Conservation (phyloP, 2,113 vertebrate species). For the Dicentrarchus labrax region DNA sequence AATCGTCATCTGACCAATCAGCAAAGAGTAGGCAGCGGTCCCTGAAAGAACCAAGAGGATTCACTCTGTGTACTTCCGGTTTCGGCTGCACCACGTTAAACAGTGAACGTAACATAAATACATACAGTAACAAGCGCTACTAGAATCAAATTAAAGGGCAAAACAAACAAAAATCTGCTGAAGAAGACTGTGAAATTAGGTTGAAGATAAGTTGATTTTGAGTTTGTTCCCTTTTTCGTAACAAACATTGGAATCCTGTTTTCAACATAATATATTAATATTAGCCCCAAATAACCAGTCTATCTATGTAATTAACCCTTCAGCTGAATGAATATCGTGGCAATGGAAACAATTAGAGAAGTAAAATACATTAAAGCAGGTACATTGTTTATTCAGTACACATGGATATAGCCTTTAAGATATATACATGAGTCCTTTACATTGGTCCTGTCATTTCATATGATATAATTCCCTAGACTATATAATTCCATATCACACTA, state of each 20-base stretch:
- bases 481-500: neutral
- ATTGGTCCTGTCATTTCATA: neutral
- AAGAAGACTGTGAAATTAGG: neutral
- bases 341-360: neutral
- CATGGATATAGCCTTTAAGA: neutral
- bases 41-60: rapidly evolving
- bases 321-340: neutral
- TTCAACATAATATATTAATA: neutral
- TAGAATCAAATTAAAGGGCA: neutral
- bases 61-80: neutral
- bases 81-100: neutral
- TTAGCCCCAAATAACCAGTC: neutral
- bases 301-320: neutral
- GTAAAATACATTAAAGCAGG: neutral
- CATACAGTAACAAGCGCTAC: neutral
- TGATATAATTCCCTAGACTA: too few relatives aligned
- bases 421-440: neutral
- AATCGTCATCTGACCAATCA: conserved; percentile 21
- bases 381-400: neutral
- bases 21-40: neutral
- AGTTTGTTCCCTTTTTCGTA: neutral
- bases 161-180: neutral
- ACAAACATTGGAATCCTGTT: neutral
- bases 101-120: neutral
- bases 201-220: neutral